Evolutionary conservation across 2,113 vertebrate genomes (phyloP).

Genomic region (Dromaius novaehollandiae): DNA sequence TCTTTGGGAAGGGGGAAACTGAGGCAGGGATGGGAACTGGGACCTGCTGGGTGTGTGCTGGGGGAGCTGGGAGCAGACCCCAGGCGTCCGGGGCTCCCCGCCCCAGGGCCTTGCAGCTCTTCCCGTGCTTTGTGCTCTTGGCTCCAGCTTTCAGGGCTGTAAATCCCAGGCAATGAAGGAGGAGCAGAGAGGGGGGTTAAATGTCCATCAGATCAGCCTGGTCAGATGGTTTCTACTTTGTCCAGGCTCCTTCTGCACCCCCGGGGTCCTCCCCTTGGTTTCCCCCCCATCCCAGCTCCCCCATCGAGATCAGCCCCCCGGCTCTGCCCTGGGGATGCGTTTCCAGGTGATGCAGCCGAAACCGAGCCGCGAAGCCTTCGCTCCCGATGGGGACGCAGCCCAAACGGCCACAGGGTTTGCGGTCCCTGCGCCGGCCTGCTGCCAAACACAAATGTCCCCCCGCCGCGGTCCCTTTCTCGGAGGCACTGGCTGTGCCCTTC

Average conservation of each 20-base stretch:
- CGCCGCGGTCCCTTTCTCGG: too few species aligned
- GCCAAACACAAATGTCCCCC: neutral
- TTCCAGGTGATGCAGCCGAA: neutral
- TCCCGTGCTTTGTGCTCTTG: neutral
- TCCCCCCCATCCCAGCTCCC: neutral
- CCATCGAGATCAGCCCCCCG: neutral
- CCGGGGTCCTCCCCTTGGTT: neutral
- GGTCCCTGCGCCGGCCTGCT: neutral
- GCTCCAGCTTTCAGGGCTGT: neutral
- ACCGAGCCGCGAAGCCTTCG: neutral
- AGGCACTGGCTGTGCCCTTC: too few species aligned
- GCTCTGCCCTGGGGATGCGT: neutral
- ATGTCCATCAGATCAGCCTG: accelerated
- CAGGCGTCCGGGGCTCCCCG: too few species aligned
- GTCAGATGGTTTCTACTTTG: neutral
- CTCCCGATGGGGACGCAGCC: neutral
- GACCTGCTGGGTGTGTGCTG: neutral
- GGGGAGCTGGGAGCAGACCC: neutral
- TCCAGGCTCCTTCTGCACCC: neutral
- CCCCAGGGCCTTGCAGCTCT: neutral
- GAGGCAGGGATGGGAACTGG: neutral
- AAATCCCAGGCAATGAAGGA: neutral
- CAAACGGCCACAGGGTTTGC: neutral
- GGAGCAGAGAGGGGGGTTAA: neutral
- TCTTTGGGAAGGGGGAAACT: accelerated